Conservation (phyloP, 2,888 invertebrate genomes). For the Epinotia demarniana region DNA sequence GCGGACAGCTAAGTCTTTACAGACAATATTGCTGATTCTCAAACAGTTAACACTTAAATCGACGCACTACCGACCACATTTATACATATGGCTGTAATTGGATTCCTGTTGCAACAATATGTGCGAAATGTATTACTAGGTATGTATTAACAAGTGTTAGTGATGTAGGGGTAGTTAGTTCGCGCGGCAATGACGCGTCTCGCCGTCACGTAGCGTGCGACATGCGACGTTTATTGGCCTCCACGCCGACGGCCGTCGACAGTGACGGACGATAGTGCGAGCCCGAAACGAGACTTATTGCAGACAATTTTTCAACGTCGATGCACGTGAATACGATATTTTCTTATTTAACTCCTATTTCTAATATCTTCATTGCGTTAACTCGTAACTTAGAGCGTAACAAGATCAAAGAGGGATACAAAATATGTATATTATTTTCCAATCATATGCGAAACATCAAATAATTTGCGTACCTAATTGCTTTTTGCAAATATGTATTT, state of each 20-base stretch:
- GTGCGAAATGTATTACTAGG: background rate
- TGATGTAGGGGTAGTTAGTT: conserved; percentile 35
- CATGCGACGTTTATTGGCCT: conserved; percentile 65
- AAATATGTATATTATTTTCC: background rate
- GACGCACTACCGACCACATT: background rate
- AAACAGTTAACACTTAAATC: background rate
- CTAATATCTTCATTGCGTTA: conserved; percentile 50
- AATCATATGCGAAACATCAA: conserved; percentile 26
- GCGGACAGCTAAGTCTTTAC: no score
- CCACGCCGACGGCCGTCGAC: conserved; percentile 59
- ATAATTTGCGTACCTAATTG: conserved; percentile 24
- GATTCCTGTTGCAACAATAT: background rate
- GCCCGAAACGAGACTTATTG: conserved; percentile 77
- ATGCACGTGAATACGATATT: conserved; percentile 60
- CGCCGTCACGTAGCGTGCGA: conserved; percentile 46
- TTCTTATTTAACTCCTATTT: conserved; percentile 64
- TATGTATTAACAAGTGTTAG: conserved; percentile 30
- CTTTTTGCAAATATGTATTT: conserved; percentile 15
- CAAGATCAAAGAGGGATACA: conserved; percentile 36
- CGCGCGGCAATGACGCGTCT: conserved; percentile 44
- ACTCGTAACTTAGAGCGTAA: conserved; percentile 10
- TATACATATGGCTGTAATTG: background rate
- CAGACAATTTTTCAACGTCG: conserved; percentile 75
- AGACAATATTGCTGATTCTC: no score
- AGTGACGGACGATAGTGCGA: conserved; percentile 74